Base-by-base conservation (phyloP, 2,888 invertebrate genomes). In the Lampropteryx suffumata region DNA sequence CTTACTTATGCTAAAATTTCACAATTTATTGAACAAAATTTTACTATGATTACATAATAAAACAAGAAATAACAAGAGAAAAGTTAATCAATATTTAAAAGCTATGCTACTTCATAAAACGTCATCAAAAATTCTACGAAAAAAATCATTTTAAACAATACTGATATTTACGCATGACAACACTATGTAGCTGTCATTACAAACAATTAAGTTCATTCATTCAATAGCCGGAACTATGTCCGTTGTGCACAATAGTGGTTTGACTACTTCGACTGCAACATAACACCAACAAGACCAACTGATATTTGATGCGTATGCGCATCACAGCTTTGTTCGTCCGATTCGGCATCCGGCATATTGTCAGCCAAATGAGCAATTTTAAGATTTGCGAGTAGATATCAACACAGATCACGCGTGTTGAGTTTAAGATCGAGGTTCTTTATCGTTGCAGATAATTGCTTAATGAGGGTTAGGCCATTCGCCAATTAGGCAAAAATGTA, bases 211-310 rank as follows among this genome's bases (percentile, higher is more conserved):
- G n/a, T n/a, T n/a, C 45, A 35, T 13, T 46, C 37, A 52, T 50
- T 43, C 33, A 50, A 28, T 42, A 65, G 67, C 83, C 85, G 85
- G 84, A 88, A 85, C 79, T 76, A 78, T 73, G 79, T 79, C 78
- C 74, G 68, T 64, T 10, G 10, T 54, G 61, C 62, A 82, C 82
- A 86, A 84, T 79, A 59, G 71, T 61, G 80, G 82, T 82, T 78
- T 77, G 74, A 81, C 71, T 79, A 85, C 74, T 82, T 78, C 76
- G 75, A 81, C 71, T 82, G 87, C 75, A 87, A 84, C 73, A 64
- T 57, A 67, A 85, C 79, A 85, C 84, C 75, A 24, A 70, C 75
- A 55, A 59, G 50, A 24, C 72, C 73, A 70, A 17, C 10, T 73
- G 79, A 65, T 64, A 80, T 78, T 65, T 61, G 79, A 82, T 82